A percentile compares a stretch with the other conserved stretches of the same genome.
Conservation (phyloP, 2,113 vertebrate species). For the Anolis carolinensis region DNA sequence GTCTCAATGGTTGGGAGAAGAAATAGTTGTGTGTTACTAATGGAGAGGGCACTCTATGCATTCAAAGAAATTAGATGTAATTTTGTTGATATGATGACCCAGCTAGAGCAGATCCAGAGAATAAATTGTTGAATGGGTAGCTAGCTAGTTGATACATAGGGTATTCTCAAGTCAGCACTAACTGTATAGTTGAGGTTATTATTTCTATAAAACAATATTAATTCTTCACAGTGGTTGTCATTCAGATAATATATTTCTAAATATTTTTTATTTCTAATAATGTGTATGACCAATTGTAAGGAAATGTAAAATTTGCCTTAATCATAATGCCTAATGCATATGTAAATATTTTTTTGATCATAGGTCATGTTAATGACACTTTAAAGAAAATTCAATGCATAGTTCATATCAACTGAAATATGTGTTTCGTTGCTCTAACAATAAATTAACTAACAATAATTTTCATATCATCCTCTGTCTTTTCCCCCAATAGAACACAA, state of each 20-base stretch:
- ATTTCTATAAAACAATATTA: no score
- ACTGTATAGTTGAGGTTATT: no score
- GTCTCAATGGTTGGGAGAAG: no score
- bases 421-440: background rate
- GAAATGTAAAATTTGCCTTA: background rate
- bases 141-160: background rate
- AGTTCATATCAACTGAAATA: background rate
- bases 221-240: background rate
- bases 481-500: background rate
- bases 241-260: background rate
- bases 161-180: background rate
- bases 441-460: background rate
- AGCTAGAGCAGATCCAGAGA: no score
- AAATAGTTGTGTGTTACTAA: no score
- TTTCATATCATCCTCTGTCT: background rate
- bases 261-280: background rate
- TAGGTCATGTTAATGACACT: background rate
- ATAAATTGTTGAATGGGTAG: no score
- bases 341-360: slow-evolving; percentile 5
- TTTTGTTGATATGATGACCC: no score
- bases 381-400: background rate
- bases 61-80: no score
- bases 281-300: background rate
- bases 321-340: background rate
- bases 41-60: no score